A percentile compares a stretch with the other conserved stretches of the same genome.
Evolutionary conservation across 2,113 vertebrate species (phyloP).

Genomic region (Aegithalos caudatus): DNA sequence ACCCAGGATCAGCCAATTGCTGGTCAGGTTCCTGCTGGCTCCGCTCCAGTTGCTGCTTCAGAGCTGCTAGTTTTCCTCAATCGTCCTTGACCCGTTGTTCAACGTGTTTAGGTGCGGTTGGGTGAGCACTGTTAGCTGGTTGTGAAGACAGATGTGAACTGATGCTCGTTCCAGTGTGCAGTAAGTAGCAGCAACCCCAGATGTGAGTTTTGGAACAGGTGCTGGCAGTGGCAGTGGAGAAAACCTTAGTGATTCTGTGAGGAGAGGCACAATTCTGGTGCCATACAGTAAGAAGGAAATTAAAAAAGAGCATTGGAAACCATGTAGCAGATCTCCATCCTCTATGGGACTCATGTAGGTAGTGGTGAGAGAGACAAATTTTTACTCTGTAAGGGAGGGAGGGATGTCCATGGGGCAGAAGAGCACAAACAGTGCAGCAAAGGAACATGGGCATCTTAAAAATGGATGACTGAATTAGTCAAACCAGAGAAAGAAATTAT

Average conservation of each 20-base stretch:
- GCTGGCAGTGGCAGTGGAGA: background rate
- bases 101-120: fast-evolving
- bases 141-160: fast-evolving
- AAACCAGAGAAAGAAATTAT: background rate
- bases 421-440: background rate
- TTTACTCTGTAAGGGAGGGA: background rate
- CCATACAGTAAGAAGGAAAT: background rate
- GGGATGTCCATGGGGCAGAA: background rate
- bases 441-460: background rate
- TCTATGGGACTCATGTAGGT: background rate
- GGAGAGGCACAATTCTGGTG: background rate
- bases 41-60: background rate
- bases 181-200: background rate
- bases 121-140: background rate
- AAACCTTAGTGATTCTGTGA: background rate
- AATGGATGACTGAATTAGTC: background rate
- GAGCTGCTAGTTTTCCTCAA: background rate
- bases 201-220: background rate
- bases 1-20: background rate
- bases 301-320: background rate
- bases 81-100: background rate
- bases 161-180: fast-evolving
- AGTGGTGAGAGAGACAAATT: background rate
- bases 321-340: background rate
- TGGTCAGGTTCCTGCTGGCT: background rate